Evolutionary conservation across 2,797 vertebrate species (phyloP).

Genomic region (Phaenicophaeus curvirostris): DNA sequence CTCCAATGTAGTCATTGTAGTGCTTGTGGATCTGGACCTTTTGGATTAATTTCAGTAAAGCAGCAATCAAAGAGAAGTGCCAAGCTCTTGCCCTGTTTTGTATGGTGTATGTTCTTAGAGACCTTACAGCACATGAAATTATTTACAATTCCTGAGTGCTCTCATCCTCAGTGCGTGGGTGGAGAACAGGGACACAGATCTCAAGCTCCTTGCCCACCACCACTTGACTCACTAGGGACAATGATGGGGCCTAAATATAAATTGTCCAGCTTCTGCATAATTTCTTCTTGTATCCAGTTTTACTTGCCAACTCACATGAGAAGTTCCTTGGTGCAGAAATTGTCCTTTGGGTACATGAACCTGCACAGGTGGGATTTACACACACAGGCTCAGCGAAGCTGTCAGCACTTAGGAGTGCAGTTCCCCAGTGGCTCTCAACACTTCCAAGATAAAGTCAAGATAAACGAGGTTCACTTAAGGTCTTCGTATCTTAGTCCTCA

Average conservation of each 20-base stretch:
- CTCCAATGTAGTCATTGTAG: not conserved
- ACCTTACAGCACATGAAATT: not conserved
- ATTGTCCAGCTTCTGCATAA: not conserved
- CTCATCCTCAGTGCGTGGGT: not conserved
- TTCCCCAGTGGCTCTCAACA: not conserved
- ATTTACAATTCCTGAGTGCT: not conserved
- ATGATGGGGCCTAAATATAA: not conserved
- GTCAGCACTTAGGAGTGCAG: not conserved
- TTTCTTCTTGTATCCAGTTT: not conserved
- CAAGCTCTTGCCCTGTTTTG: not conserved
- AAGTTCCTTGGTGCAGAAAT: not conserved
- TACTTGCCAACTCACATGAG: not conserved
- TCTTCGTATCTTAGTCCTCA: not conserved
- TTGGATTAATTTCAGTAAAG: not conserved
- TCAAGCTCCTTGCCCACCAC: not conserved
- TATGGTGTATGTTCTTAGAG: not conserved
- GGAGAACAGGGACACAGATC: not conserved
- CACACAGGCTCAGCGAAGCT: not conserved
- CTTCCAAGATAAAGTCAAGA: not conserved
- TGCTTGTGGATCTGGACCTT: not conserved
- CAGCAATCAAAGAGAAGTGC: not conserved
- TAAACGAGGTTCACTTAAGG: not conserved
- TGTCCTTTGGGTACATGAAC: rapidly evolving
- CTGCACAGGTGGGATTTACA: not conserved
- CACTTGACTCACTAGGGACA: not conserved